phyloP scores from a whole-genome alignment of 1,140 invertebrate genomes.

The Epicauta chinensis region DNA sequence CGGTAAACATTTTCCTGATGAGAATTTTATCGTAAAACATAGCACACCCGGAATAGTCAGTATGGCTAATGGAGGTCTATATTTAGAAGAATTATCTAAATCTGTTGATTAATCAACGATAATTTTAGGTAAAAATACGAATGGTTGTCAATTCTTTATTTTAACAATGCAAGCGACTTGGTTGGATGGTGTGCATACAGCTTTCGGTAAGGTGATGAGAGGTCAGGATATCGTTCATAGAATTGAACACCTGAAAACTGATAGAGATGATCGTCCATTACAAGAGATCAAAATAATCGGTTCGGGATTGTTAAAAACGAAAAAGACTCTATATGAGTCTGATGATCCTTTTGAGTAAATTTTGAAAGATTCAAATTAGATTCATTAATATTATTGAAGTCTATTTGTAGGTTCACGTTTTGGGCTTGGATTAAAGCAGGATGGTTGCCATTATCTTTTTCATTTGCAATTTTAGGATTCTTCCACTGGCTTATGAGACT shows the following conservation, averaged over 20 bases:
- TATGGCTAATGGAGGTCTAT: constrained; percentile 87
- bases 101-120: constrained; percentile 1
- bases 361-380: constrained; percentile 4
- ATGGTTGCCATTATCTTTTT: constrained; percentile 64
- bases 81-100: no score
- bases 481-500: constrained; percentile 73
- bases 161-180: constrained; percentile 82
- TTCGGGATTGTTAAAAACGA: constrained; percentile 54
- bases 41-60: constrained; percentile 83
- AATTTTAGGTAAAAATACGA: constrained; percentile 57
- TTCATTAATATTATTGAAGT: constrained; percentile 15
- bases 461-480: constrained; percentile 62
- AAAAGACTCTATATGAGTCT: constrained; percentile 56
- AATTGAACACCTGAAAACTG: constrained; percentile 75
- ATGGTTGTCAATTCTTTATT: constrained; percentile 96
- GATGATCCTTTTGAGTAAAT: constrained; percentile 66
- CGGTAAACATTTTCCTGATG: constrained; percentile 88
- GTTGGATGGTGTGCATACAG: constrained; percentile 87
- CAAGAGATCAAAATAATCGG: constrained; percentile 60
- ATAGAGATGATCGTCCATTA: constrained; percentile 63
- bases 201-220: constrained; percentile 80
- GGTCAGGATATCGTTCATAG: constrained; percentile 81
- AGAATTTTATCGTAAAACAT: constrained; percentile 88
- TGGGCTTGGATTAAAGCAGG: constrained; percentile 68
- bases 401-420: constrained; percentile 52